phyloP scores from a whole-genome alignment of 1,140 invertebrate genomes.

The Myzus persicae region DNA sequence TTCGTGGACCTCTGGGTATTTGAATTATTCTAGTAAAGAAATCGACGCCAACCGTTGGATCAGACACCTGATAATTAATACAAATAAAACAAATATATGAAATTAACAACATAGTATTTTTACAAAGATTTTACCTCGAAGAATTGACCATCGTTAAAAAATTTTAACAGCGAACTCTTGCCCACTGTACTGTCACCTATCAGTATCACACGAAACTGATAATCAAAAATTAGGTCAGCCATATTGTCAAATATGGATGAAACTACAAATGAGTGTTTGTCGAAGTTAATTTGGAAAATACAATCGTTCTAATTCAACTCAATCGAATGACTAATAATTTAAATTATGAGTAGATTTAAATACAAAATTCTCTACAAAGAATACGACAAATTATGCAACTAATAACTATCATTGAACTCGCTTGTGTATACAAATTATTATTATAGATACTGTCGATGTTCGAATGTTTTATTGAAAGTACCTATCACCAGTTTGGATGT shows the following conservation, averaged over 20 bases:
- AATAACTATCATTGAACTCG: background rate
- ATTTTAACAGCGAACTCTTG: constrained; percentile 94
- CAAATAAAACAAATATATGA: background rate
- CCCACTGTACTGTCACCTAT: constrained; percentile 99
- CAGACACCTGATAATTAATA: constrained; percentile 74
- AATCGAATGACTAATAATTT: background rate
- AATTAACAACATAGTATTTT: background rate
- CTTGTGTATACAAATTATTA: background rate
- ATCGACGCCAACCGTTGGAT: constrained; percentile 97
- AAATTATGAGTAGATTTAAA: background rate
- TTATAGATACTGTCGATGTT: background rate
- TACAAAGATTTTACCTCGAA: constrained; percentile 76
- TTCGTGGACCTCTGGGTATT: constrained; percentile 92
- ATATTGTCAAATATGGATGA: constrained; percentile 67
- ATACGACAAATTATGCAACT: background rate
- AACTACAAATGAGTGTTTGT: background rate
- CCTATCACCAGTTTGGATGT: too few species aligned
- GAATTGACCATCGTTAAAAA: constrained; percentile 98
- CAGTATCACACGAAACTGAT: constrained; percentile 96
- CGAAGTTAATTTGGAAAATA: background rate
- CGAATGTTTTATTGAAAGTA: background rate
- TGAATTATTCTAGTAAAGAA: constrained; percentile 96
- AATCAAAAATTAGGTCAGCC: constrained; percentile 98
- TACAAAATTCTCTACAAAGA: background rate
- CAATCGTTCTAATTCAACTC: background rate